These are phyloP conservation scores for Pseudanteris insignis DNA, from an alignment of 2,888 invertebrate species.

Conservation along the genomic window DNA sequence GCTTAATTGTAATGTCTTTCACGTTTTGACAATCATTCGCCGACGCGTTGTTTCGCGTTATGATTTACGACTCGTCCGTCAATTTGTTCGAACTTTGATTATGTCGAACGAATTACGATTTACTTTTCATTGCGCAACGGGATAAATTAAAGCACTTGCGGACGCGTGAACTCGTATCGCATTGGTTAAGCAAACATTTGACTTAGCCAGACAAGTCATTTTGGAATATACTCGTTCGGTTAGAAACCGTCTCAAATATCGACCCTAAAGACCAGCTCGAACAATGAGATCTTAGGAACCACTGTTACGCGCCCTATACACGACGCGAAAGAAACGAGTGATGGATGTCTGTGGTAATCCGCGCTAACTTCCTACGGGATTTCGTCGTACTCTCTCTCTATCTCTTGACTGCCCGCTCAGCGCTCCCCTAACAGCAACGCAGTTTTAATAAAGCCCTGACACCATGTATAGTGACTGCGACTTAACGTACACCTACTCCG, in stretches of 20 bases:
- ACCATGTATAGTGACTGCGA: conserved; percentile 65
- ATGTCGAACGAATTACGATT: no score
- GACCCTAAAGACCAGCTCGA: conserved; percentile 18
- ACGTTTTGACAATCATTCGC: no score
- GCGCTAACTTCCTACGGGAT: conserved; percentile 64
- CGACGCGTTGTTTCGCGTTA: no score
- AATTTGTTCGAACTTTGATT: no score
- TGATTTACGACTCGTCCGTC: no score
- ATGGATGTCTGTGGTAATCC: conserved; percentile 66
- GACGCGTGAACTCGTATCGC: no score
- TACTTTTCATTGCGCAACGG: no score
- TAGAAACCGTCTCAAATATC: conserved; percentile 26
- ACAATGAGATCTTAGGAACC: conserved; percentile 40
- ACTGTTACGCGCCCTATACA: conserved; percentile 44
- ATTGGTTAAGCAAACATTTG: no score
- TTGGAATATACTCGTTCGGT: conserved; percentile 19
- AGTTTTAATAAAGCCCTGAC: conserved; percentile 60
- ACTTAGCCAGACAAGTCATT: no score
- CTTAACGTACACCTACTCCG: conserved; percentile 52
- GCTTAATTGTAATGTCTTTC: background rate
- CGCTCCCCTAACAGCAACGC: conserved; percentile 54
- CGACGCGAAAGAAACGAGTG: conserved; percentile 59
- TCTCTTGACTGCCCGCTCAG: conserved; percentile 42
- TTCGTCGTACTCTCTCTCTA: conserved; percentile 52
- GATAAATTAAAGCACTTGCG: no score